Evolutionary conservation across 2,797 vertebrate genomes (phyloP), one percentile per base, ranked within the genome.

Genomic region (Fistularia tabacaria): DNA sequence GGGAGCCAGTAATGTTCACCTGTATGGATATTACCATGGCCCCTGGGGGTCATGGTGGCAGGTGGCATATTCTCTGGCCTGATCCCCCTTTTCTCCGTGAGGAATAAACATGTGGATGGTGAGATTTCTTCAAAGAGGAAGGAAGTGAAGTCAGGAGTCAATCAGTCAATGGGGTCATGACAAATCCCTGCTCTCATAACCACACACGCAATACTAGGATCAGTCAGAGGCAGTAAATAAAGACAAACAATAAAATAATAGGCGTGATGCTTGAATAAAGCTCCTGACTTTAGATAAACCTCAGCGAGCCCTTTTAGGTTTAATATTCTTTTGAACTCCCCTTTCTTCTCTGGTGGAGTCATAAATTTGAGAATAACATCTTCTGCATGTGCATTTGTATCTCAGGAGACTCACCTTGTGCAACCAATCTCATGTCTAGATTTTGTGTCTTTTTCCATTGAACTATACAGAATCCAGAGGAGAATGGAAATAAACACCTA

Each of bases 21-120:
- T 90, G 78, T 85, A 88, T 84, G 86, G 89, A 83, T 89, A 88
- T 90, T 89, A 89, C 86, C 73, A 71, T 81, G 81, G 77, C 84
- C 85, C 86, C 85, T 79, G 62, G 77, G 86, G 86, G 84, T 79
- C 78, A 74, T 58, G 81, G 82, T 79, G 80, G 76, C 77, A 85
- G 85, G 87, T 86, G 85, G 85, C 69, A 46, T 64, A 82, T 81
- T 83, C 74, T 83, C 77, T 64, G 82, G 82, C 82, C 84, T 80
- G 71, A 84, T 80, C 65, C 51, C 62, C 71, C 74, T 73, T 71
- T 79, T 72, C 63, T 74, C 74, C 69, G 74, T 69, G 11, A 9
- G 68, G 59, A 82, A 86, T 86, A 88, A 86, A 84, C 82, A 85
- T 59, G 62, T 9, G 59, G 57, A 69, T 51, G 46, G 39, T 49